Percentiles rank a stretch among this genome's conserved stretches.
phyloP scores from a whole-genome alignment of 1,140 invertebrate species.

The Pogonomyrmex barbatus region DNA sequence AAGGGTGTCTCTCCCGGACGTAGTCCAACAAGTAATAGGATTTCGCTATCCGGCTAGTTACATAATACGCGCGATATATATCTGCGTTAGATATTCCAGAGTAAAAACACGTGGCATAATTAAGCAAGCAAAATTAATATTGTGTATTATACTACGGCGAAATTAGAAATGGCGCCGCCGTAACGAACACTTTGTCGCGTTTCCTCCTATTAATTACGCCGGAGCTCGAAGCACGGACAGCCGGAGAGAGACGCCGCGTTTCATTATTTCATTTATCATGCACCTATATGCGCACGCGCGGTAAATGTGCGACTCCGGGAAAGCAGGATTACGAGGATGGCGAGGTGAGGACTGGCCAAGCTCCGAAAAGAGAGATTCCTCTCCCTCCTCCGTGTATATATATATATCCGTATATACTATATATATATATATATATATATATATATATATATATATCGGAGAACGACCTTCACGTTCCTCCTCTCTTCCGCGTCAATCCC shows the following conservation, averaged over 20 bases:
- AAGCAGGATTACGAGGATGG: slow-evolving; percentile 40
- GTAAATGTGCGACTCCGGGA: slow-evolving; percentile 34
- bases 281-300: slow-evolving; percentile 21
- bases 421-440: no score
- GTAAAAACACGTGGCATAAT: slow-evolving; percentile 48
- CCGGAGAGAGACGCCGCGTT: slow-evolving; percentile 52
- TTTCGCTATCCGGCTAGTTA: slow-evolving; percentile 15
- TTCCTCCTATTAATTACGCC: slow-evolving; percentile 61
- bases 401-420: no score
- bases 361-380: slow-evolving; percentile 9
- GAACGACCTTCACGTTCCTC: slow-evolving; percentile 42
- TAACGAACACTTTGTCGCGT: slow-evolving; percentile 62
- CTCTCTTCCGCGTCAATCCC: slow-evolving; percentile 44
- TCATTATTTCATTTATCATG: slow-evolving; percentile 62
- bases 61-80: neutral
- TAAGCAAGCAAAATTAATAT: slow-evolving; percentile 54
- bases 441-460: neutral
- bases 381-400: slow-evolving; percentile 2
- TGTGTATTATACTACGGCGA: slow-evolving; percentile 24
- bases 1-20: neutral
- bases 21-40: slow-evolving; percentile 1
- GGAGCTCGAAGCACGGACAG: slow-evolving; percentile 32
- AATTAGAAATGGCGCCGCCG: slow-evolving; percentile 52
- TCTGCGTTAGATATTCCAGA: neutral
- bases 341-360: slow-evolving; percentile 49